Conservation (phyloP, 2,113 vertebrate species). For the Urocolius indicus region DNA sequence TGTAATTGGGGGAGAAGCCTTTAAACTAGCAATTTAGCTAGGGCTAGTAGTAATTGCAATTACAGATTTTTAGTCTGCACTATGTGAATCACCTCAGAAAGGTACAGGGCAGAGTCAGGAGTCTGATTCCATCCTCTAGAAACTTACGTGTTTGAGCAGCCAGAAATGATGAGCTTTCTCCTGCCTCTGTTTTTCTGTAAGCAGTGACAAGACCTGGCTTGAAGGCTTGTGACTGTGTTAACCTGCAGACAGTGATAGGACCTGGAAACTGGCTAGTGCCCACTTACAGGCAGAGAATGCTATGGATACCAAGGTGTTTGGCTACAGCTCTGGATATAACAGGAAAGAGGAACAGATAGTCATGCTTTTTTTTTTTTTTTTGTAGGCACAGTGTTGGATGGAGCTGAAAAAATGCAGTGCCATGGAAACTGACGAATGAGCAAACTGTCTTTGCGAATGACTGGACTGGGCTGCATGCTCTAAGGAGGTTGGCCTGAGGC, state of each 20-base stretch:
- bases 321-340: background rate
- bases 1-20: background rate
- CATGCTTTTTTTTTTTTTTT: background rate
- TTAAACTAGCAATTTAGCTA: background rate
- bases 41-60: background rate
- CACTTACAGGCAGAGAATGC: background rate
- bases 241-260: background rate
- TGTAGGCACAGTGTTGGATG: background rate
- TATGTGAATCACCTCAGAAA: background rate
- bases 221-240: background rate
- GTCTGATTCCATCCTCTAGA: background rate
- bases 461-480: background rate
- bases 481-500: background rate
- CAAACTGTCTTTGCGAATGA: background rate
- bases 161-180: background rate
- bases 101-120: background rate
- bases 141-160: background rate
- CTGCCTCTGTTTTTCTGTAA: background rate
- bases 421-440: background rate
- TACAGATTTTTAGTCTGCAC: slow-evolving; percentile 1
- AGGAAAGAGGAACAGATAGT: background rate
- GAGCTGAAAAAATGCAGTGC: background rate
- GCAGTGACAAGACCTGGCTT: background rate
- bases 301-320: background rate
- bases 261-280: background rate